Percentiles rank a stretch among this genome's conserved stretches.
Conservation (phyloP, 2,113 vertebrate genomes). For the Heteronetta atricapilla region DNA sequence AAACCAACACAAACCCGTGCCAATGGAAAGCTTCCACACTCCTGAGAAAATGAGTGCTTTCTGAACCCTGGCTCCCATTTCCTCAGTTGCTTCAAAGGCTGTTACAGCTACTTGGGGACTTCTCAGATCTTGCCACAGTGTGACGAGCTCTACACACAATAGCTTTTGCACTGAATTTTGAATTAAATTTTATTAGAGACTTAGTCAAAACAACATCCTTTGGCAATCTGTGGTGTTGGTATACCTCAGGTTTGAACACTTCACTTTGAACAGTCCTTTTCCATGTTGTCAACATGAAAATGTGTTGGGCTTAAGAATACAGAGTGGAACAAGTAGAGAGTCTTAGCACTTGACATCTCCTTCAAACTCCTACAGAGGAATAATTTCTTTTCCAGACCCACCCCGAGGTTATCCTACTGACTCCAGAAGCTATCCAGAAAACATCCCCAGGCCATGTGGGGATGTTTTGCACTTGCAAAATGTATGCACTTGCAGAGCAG, state of each 20-base stretch:
- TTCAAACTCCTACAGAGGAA: neutral
- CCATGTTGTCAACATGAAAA: neutral
- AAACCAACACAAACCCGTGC: conserved; percentile 14
- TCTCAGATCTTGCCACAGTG: neutral
- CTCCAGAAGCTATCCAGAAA: neutral
- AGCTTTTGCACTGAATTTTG: neutral
- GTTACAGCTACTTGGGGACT: neutral
- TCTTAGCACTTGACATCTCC: neutral
- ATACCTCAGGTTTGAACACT: neutral
- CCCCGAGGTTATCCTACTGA: neutral
- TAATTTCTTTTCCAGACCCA: neutral
- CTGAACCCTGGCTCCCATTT: neutral
- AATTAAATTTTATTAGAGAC: neutral
- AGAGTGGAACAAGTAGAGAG: neutral
- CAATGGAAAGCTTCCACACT: conserved; percentile 46
- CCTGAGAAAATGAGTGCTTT: conserved; percentile 31
- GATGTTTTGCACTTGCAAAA: neutral
- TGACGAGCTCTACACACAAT: neutral
- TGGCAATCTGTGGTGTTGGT: neutral
- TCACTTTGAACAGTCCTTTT: neutral
- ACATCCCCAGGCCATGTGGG: neutral
- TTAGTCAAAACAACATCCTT: neutral
- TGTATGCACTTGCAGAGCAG: neutral
- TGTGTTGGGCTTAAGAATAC: neutral
- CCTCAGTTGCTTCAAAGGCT: neutral